These are phyloP conservation scores for Sminthurinus signatus DNA, from an alignment of 1,140 invertebrate genomes.

Conservation along the genomic window DNA sequence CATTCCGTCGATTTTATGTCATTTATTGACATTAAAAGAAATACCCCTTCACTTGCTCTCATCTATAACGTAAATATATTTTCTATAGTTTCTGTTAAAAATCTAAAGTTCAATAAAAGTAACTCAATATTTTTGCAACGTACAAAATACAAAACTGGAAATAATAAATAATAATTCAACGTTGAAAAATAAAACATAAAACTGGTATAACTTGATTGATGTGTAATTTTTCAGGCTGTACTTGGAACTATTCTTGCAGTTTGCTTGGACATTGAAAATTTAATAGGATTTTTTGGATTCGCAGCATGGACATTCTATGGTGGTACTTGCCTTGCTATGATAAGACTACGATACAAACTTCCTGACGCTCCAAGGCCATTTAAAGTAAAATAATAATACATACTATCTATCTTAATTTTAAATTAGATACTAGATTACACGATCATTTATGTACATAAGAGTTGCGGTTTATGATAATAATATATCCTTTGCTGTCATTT, in stretches of 20 bases:
- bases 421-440: too few species aligned
- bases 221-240: slow-evolving; percentile 42
- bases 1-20: slow-evolving; percentile 53
- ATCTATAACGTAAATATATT: slow-evolving; percentile 50
- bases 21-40: slow-evolving; percentile 50
- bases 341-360: slow-evolving; percentile 80
- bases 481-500: neutral
- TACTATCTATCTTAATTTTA: too few species aligned
- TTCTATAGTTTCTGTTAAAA: too few species aligned
- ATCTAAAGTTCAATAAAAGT: too few species aligned
- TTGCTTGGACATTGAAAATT: slow-evolving; percentile 77
- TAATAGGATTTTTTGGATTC: slow-evolving; percentile 94
- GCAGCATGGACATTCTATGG: slow-evolving; percentile 94
- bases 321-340: slow-evolving; percentile 75
- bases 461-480: too few species aligned
- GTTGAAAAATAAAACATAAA: too few species aligned
- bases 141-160: neutral
- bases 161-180: neutral
- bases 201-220: neutral
- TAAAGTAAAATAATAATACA: slow-evolving; percentile 53
- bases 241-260: slow-evolving; percentile 66
- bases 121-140: slow-evolving; percentile 5
- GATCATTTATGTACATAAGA: too few species aligned
- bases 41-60: slow-evolving; percentile 53
- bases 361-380: slow-evolving; percentile 80